Base-by-base conservation (phyloP, 2,113 vertebrate genomes). In the Sclerurus mexicanus region DNA sequence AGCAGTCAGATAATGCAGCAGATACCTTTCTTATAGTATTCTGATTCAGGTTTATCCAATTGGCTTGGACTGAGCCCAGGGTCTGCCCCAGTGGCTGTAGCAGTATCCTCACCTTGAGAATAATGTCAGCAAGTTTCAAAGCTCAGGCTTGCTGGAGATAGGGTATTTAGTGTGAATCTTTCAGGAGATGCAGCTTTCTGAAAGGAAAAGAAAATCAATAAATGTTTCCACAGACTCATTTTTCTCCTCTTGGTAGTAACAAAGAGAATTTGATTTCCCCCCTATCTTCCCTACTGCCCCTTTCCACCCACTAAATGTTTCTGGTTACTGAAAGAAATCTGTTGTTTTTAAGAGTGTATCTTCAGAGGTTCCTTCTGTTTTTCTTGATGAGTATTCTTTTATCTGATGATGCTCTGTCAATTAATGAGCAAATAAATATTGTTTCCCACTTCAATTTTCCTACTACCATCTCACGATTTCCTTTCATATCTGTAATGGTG, bases 341-440 rank as follows among this genome's bases (percentile, higher is more conserved):
- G 25, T 63, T 64, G 33, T 27, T 79, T 93, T 59, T 17, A 59
- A 25, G 77, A 89, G 14, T 71, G 14, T 87, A 89, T 79, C 56
- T 79, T 91, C 50, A 82, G 78, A 87, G 74, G 47, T 85, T 71
- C n/a, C 28, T 87, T 86, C 74, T 85, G 30, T 80, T 47, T 91
- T 95, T 82, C 66, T 69, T 93, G 22, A 91, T 82, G 74, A 95
- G 22, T 66, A 74, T 75, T 94, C 52, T 87, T 93, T 74, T 63
- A 75, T 95, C 8, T 82, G 87, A 76, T 82, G 85, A 76, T 68
- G 22, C 31, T 72, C 44, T 89, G 7, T 82, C 67, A 95, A 53
- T 91, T 94, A 60, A 64, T 62, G 85, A 53, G 40, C 58, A 75
- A 74, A 74, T 87, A 85, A 91, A 63, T 78, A 35, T 1, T 87